Evolutionary conservation across 2,888 invertebrate genomes (phyloP), one percentile per base, ranked within the genome.

Genomic region (Dimorphilus gyrociliatus): DNA sequence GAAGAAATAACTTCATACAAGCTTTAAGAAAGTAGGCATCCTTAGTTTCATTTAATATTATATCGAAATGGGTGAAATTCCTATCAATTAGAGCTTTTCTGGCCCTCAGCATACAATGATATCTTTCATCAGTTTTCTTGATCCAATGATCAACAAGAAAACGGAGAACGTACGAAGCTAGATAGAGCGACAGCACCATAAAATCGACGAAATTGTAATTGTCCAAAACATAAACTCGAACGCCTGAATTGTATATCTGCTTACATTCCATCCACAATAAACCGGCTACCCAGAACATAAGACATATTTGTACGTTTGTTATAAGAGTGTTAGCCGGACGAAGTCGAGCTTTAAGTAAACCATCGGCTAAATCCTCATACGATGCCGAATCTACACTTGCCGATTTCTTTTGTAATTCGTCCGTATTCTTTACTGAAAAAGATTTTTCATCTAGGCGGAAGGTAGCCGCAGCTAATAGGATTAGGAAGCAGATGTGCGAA

Each of bases 381-480:
- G 8, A 10, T 8, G 21, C n/a, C 21, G 21, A 21, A 21, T n/a
- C 21, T 21, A 10, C 8, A n/a, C 14, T 23, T 27, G 15, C 35
- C 35, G 7, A 37, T 24, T 2, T 8, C 32, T 28, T 19, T 37
- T 37, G 23, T 41, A 40, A n/a, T 30, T 47, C 46, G 33, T 54
- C 55, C 10, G 50, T 49, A n/a, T 44, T 36, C 8, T 34, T 32
- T 16, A 37, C 21, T 15, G 25, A 25, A 21, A 25, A 33, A 19
- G 26, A 44, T 30, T 44, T 46, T 36, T 58, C 56, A 18, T 55
- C 53, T 18, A 57, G 41, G 23, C 56, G 71, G 45, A 74, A 69
- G 46, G 76, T 76, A 25, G 78, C 78, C 29, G 76, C 69, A 10
- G 72, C 53, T 36, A 76, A 67, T 37, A 76, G 53, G 2, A 69